Conservation (phyloP, 2,113 vertebrate species). For the Ictalurus furcatus region DNA sequence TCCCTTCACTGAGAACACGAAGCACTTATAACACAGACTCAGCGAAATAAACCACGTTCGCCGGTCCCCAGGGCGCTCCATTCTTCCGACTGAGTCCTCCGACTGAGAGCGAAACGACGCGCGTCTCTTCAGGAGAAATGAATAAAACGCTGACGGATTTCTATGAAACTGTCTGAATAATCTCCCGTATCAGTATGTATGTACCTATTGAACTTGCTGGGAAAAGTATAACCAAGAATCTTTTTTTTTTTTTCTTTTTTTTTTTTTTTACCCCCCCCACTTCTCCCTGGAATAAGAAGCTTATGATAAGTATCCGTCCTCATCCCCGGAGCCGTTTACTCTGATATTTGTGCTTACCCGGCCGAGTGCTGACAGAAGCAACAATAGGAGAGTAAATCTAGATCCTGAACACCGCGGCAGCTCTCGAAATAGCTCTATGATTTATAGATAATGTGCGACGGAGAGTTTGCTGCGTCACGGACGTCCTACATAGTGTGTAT, state of each 20-base stretch:
- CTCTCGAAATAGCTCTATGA: slow-evolving; percentile 21
- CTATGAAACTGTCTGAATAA: slow-evolving; percentile 15
- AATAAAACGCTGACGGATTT: not conserved
- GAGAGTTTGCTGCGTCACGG: not conserved
- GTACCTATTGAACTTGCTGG: slow-evolving; percentile 58
- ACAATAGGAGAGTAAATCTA: slow-evolving; percentile 54
- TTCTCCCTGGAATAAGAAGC: slow-evolving; percentile 59
- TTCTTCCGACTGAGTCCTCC: not conserved
- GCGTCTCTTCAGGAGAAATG: not conserved
- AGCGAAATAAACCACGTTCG: not conserved
- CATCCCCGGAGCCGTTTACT: slow-evolving; percentile 56
- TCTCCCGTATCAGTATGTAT: not conserved
- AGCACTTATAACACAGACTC: not conserved
- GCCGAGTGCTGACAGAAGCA: slow-evolving; percentile 51
- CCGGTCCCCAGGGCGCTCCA: not conserved
- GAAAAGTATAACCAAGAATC: slow-evolving; percentile 37
- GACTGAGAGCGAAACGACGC: not conserved
- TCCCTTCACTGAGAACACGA: not conserved
- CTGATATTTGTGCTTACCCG: slow-evolving; percentile 50
- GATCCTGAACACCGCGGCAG: slow-evolving; percentile 25
- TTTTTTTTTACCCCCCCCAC: not conserved
- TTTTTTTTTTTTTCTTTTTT: not conserved
- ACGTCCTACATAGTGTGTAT: not conserved
- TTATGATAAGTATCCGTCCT: slow-evolving; percentile 66
- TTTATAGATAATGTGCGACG: slow-evolving; percentile 17